Evolutionary conservation across 2,113 vertebrate genomes (phyloP).

Genomic region (Solenodon paradoxus): DNA sequence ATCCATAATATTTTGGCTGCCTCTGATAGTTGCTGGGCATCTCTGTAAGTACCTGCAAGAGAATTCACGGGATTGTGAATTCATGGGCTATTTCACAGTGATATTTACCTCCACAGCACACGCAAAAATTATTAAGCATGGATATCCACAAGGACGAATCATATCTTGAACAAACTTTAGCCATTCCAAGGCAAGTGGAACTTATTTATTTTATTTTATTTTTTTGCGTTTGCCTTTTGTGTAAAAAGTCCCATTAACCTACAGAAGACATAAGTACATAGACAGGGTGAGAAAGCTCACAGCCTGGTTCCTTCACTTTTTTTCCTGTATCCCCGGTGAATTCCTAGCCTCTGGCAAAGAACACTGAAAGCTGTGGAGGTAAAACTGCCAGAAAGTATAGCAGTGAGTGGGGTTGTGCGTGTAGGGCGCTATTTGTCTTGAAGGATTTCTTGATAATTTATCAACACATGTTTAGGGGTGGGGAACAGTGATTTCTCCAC

Average conservation of each 20-base stretch:
- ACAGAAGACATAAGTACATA: neutral
- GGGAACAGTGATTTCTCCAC: no score
- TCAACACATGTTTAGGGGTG: neutral
- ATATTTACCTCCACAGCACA: neutral
- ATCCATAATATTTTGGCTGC: constrained; percentile 7
- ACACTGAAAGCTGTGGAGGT: neutral
- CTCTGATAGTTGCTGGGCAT: neutral
- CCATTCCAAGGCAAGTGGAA: neutral
- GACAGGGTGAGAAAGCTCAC: neutral
- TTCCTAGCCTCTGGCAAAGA: neutral
- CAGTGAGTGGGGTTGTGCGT: neutral
- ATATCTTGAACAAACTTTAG: neutral
- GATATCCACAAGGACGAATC: neutral
- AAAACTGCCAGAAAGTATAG: neutral
- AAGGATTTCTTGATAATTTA: constrained; percentile 34
- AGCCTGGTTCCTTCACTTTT: neutral
- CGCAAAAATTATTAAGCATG: neutral
- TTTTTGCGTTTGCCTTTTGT: neutral
- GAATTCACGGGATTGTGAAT: neutral
- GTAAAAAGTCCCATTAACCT: neutral
- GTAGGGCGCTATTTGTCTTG: neutral
- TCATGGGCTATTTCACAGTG: no score
- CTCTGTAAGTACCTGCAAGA: neutral
- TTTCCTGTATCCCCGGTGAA: neutral
- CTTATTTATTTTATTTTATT: neutral